Evolutionary conservation across 2,113 vertebrate genomes (phyloP).

Genomic region (Calyptomena viridis): DNA sequence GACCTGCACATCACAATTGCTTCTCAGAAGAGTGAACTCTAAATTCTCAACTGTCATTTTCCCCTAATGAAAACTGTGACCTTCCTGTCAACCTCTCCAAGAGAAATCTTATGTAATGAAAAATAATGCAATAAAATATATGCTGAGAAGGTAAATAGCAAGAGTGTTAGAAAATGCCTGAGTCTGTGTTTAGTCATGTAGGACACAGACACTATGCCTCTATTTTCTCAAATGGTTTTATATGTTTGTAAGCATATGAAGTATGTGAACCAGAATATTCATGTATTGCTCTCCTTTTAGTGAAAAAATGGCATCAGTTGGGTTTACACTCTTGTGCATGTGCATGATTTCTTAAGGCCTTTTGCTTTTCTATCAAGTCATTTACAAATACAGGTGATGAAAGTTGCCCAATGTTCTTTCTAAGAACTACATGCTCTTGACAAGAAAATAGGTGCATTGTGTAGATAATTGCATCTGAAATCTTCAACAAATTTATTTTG

Average conservation of each 20-base stretch:
- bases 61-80: background rate
- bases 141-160: background rate
- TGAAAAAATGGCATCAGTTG: background rate
- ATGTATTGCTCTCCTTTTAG: background rate
- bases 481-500: background rate
- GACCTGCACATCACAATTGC: background rate
- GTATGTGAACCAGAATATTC: background rate
- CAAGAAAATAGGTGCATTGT: background rate
- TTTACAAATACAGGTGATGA: background rate
- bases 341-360: background rate
- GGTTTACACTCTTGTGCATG: background rate
- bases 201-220: background rate
- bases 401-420: background rate
- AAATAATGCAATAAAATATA: background rate
- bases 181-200: background rate
- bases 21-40: background rate
- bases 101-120: background rate
- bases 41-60: background rate
- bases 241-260: background rate
- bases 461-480: background rate
- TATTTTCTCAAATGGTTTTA: background rate
- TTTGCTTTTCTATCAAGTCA: background rate
- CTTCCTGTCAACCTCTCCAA: background rate
- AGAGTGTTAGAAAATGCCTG: background rate
- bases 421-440: background rate